Conservation (phyloP, 2,797 vertebrate species). For the Schizopygopsis malacanthus region DNA sequence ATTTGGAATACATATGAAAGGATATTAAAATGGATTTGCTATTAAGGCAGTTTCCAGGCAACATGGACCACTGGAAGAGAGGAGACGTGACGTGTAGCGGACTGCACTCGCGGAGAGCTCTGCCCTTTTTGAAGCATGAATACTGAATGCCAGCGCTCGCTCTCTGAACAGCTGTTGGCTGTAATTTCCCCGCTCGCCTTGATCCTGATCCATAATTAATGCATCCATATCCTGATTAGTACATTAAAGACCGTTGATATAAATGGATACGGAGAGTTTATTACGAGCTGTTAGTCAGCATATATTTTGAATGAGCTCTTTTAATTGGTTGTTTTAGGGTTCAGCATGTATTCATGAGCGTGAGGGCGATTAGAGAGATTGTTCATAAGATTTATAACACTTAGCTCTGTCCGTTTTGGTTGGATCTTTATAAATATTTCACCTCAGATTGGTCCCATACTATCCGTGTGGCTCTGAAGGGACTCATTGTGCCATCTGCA, state of each 20-base stretch:
- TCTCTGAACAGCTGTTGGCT: conserved; percentile 43
- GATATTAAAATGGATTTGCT: conserved; percentile 69
- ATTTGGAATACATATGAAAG: conserved; percentile 66
- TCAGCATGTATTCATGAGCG: not conserved
- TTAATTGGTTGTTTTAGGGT: conserved; percentile 34
- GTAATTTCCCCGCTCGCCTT: conserved; percentile 42
- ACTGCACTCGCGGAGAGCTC: conserved; percentile 44
- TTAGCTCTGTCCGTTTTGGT: conserved; percentile 20
- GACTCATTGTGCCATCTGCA: conserved; percentile 41
- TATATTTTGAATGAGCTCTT: conserved; percentile 37
- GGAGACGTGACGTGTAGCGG: conserved; percentile 53
- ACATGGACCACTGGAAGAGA: conserved; percentile 58
- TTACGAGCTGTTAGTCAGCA: conserved; percentile 36
- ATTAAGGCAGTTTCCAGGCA: conserved; percentile 67
- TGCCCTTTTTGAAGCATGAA: conserved; percentile 54
- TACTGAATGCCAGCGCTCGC: conserved; percentile 34
- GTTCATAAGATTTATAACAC: conserved; percentile 15
- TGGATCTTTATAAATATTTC: conserved; percentile 44
- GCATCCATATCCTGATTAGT: conserved; percentile 52
- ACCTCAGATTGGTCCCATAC: conserved; percentile 10
- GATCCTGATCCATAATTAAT: conserved; percentile 50
- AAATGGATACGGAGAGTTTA: conserved; percentile 33
- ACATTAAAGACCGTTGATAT: conserved; percentile 51
- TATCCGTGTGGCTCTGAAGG: conserved; percentile 17
- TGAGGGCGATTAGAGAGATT: conserved; percentile 27